Evolutionary conservation across 2,113 vertebrate species (phyloP).

Genomic region (Paraplagusia blochii): DNA sequence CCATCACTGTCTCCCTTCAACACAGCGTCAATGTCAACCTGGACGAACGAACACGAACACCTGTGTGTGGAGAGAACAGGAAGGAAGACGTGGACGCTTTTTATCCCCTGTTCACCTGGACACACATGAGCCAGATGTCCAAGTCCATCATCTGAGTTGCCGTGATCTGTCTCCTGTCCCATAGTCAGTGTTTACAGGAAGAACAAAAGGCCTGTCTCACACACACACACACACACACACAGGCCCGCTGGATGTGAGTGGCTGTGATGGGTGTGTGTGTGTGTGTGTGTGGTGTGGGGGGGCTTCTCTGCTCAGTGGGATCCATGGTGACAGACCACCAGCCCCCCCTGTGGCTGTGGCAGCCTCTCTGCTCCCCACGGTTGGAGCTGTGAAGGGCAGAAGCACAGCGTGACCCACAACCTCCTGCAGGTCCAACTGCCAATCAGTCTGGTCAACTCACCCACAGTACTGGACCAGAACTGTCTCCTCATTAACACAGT

Average conservation of each 20-base stretch:
- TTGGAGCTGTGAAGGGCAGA: conserved; percentile 59
- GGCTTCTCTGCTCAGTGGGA: conserved; percentile 20
- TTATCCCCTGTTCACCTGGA: no score
- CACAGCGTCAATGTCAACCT: no score
- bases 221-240: neutral
- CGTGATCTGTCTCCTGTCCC: no score
- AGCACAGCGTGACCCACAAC: conserved; percentile 53
- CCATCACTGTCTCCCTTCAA: no score
- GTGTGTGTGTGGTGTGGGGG: conserved; percentile 7
- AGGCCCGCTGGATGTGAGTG: conserved; percentile 13
- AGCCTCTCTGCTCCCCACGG: conserved; percentile 37
- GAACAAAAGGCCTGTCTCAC: neutral
- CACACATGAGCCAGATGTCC: no score
- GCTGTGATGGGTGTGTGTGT: no score
- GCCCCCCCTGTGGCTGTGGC: conserved; percentile 47
- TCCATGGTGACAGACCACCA: conserved; percentile 39
- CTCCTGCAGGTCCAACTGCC: conserved; percentile 52
- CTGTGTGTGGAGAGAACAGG: no score
- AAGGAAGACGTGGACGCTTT: no score
- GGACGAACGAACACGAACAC: no score
- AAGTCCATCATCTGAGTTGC: no score
- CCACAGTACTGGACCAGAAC: no score
- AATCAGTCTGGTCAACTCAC: conserved; percentile 33
- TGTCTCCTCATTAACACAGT: no score
- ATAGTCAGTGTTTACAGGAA: neutral